phyloP scores from a whole-genome alignment of 1,140 invertebrate species.

The Chionoecetes opilio region DNA sequence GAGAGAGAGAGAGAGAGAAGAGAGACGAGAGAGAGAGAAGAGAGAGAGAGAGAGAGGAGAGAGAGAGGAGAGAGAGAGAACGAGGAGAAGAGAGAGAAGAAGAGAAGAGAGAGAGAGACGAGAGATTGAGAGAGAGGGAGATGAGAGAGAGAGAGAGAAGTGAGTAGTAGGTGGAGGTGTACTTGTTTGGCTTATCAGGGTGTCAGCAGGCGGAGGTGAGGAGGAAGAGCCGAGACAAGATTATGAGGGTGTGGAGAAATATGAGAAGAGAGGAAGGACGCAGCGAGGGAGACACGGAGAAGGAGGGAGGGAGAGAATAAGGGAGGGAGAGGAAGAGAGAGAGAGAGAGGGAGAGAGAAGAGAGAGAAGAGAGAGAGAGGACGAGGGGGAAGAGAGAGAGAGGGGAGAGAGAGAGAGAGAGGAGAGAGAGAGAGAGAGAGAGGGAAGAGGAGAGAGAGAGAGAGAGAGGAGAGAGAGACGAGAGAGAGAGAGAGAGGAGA shows the following conservation, averaged over 20 bases:
- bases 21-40: neutral
- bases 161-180: slow-evolving; percentile 11
- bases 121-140: neutral
- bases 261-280: neutral
- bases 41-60: neutral
- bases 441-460: neutral
- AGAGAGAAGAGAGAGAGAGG: neutral
- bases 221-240: neutral
- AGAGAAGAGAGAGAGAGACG: neutral
- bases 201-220: slow-evolving; percentile 24
- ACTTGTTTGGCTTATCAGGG: slow-evolving; percentile 27
- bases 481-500: too few species aligned
- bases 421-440: neutral
- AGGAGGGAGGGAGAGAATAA: neutral
- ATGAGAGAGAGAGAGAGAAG: neutral
- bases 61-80: neutral
- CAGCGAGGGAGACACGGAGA: slow-evolving; percentile 7
- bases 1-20: neutral
- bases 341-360: neutral
- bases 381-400: slow-evolving; percentile 21
- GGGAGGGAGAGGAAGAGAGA: neutral
- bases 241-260: neutral
- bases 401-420: neutral
- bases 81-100: neutral
- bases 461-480: too few species aligned